These are phyloP conservation scores for Sminthopsis crassicaudata DNA, from an alignment of 2,113 vertebrate species.

Conservation along the genomic window DNA sequence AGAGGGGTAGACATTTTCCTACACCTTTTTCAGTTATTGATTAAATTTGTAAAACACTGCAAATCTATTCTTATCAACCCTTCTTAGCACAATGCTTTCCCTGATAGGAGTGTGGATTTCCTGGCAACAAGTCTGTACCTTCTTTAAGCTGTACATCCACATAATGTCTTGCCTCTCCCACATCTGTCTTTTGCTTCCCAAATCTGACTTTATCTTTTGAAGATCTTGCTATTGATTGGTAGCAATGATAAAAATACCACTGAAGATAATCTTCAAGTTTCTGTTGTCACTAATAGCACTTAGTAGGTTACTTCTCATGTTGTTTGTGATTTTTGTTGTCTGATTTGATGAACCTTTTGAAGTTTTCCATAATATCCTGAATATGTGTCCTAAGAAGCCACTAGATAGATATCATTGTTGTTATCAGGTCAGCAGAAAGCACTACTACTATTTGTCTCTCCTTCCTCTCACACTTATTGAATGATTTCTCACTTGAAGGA, in stretches of 20 bases:
- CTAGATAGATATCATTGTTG: background rate
- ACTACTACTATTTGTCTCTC: background rate
- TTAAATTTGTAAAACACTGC: background rate
- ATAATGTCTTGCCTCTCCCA: constrained; percentile 12
- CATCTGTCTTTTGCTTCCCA: background rate
- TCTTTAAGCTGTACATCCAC: background rate
- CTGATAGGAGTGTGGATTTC: background rate
- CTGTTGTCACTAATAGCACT: background rate
- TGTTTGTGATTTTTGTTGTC: background rate
- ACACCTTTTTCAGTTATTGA: background rate
- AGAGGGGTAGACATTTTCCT: too few species aligned
- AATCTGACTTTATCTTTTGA: background rate
- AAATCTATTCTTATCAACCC: background rate
- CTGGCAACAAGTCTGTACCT: background rate
- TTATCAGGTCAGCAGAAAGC: background rate
- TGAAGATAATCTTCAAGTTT: background rate
- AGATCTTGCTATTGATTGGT: background rate
- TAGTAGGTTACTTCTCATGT: background rate
- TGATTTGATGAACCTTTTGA: background rate
- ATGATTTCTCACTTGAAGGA: background rate
- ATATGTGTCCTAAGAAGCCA: background rate
- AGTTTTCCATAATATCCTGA: background rate
- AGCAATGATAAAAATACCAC: background rate
- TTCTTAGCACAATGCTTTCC: background rate
- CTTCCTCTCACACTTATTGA: background rate